Conservation (phyloP, 30 jellyfish, hydroid and myxozoan species). For the Mastigias papua region DNA sequence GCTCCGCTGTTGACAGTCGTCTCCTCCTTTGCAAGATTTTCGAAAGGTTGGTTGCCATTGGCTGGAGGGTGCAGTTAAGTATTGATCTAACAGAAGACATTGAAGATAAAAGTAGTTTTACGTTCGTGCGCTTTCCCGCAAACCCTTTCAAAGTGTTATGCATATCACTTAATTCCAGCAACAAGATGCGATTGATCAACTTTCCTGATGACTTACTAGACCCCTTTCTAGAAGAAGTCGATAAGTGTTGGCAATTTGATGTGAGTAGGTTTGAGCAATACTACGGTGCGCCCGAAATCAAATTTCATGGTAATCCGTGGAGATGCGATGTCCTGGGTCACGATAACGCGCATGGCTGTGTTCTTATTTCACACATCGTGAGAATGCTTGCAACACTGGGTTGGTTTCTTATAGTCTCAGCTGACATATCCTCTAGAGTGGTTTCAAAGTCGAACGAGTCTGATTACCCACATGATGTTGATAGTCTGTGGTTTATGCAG, state of each 20-base stretch:
- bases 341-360: constrained; percentile 67
- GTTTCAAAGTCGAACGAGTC: background rate
- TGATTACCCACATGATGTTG: constrained; percentile 25
- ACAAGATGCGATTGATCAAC: constrained; percentile 61
- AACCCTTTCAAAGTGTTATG: constrained; percentile 33
- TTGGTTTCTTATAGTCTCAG: constrained; percentile 37
- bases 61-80: constrained; percentile 50
- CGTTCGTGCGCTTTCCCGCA: constrained; percentile 62
- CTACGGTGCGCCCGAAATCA: constrained; percentile 9
- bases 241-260: constrained; percentile 52
- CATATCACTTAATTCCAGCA: constrained; percentile 35
- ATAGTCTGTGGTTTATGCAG: constrained; percentile 51
- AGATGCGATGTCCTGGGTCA: background rate
- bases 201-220: constrained; percentile 49
- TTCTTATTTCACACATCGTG: constrained; percentile 21
- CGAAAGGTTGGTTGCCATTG: constrained; percentile 52
- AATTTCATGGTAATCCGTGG: constrained; percentile 72
- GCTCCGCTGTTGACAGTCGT: constrained; percentile 43
- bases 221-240: constrained; percentile 25
- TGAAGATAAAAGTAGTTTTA: constrained; percentile 46
- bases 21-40: constrained; percentile 42
- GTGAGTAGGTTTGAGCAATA: constrained; percentile 5
- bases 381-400: background rate
- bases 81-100: constrained; percentile 39
- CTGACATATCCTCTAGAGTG: constrained; percentile 17